phyloP scores from a whole-genome alignment of 2,797 vertebrate species.

The Valencia hispanica region DNA sequence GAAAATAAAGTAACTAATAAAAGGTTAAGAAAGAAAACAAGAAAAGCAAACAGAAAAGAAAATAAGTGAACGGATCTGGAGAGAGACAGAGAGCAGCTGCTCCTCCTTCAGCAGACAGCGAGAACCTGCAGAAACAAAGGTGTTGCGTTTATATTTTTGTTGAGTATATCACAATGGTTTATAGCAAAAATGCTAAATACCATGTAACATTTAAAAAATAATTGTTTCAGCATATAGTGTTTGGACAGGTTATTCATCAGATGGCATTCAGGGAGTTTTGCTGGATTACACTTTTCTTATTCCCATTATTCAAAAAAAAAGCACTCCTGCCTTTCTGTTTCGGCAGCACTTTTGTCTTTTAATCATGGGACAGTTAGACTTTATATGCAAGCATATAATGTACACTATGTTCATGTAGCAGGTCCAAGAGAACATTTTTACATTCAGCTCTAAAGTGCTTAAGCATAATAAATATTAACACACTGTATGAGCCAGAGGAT shows the following conservation, averaged over 20 bases:
- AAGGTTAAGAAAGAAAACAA: too few relatives aligned
- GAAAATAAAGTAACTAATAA: too few relatives aligned
- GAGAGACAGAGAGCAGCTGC: too few relatives aligned
- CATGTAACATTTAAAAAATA: slow-evolving; percentile 13
- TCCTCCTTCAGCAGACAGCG: too few relatives aligned
- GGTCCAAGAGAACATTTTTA: neutral
- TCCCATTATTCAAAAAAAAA: slow-evolving; percentile 18
- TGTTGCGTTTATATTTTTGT: too few relatives aligned
- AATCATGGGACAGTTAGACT: slow-evolving; percentile 10
- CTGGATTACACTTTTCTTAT: neutral
- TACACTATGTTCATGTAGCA: neutral
- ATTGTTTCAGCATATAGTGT: slow-evolving; percentile 1
- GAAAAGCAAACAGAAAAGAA: too few relatives aligned
- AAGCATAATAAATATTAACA: slow-evolving; percentile 9
- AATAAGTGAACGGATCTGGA: too few relatives aligned
- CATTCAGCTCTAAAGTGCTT: slow-evolving; percentile 1
- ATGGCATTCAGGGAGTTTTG: slow-evolving; percentile 29
- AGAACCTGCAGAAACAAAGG: too few relatives aligned
- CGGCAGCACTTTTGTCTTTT: neutral
- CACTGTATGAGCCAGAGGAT: slow-evolving; percentile 18
- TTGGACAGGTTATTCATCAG: slow-evolving; percentile 17
- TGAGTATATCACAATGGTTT: neutral
- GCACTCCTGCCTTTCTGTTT: neutral
- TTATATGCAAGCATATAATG: neutral
- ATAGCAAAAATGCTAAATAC: neutral